These are phyloP conservation scores for Hypercompe scribonia DNA, from an alignment of 2,888 invertebrate species.

Conservation along the genomic window DNA sequence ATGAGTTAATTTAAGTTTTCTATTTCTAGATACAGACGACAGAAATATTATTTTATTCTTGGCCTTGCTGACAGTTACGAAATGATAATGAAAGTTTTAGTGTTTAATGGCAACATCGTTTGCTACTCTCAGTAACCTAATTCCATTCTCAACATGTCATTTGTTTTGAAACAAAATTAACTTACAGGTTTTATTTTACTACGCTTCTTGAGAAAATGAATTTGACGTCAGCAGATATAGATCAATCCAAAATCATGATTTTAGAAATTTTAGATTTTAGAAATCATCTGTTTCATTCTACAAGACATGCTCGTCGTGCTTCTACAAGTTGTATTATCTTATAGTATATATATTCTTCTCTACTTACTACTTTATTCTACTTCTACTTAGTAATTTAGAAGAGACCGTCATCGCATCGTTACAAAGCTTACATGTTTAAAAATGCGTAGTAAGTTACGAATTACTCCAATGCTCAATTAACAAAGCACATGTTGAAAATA, in stretches of 20 bases:
- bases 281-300: too few species aligned
- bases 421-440: neutral
- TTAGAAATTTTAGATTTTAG: neutral
- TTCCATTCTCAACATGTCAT: constrained; percentile 11
- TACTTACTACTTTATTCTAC: too few species aligned
- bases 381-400: neutral
- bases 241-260: neutral
- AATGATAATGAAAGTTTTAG: constrained; percentile 23
- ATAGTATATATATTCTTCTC: too few species aligned
- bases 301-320: too few species aligned
- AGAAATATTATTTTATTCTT: constrained; percentile 20
- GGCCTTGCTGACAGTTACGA: constrained; percentile 18
- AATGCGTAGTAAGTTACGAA: neutral
- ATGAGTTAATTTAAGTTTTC: constrained; percentile 26
- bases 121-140: constrained; percentile 28
- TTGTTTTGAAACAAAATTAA: neutral
- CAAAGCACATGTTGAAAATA: neutral
- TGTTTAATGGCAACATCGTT: constrained; percentile 27
- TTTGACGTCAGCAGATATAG: neutral
- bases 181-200: neutral
- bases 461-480: neutral
- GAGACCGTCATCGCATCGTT: neutral
- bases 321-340: too few species aligned
- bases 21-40: constrained; percentile 25
- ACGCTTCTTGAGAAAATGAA: neutral